A percentile compares a stretch with the other conserved stretches of the same genome.
phyloP scores from a whole-genome alignment of 2,888 invertebrate genomes.

The Brenthis ino region DNA sequence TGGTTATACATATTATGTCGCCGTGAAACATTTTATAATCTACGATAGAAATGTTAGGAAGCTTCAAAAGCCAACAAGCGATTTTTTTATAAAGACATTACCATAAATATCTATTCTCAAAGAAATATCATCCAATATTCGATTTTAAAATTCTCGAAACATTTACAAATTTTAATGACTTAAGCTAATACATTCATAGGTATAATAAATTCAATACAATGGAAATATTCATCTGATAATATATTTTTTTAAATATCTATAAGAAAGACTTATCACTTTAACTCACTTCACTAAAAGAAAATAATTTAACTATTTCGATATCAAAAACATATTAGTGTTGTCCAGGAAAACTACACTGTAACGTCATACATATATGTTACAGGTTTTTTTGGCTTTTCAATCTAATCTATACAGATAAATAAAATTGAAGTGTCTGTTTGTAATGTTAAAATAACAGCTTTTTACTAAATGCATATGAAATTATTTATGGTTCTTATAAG shows the following conservation, averaged over 20 bases:
- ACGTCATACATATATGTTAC: too few relatives aligned
- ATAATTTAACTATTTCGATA: not conserved
- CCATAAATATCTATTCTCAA: not conserved
- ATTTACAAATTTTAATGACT: not conserved
- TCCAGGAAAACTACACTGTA: conserved; percentile 5
- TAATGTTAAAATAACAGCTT: too few relatives aligned
- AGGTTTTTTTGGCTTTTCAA: too few relatives aligned
- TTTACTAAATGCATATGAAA: too few relatives aligned
- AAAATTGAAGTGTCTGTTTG: too few relatives aligned
- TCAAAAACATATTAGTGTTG: not conserved
- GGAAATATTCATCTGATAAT: not conserved
- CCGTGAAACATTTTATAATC: not conserved
- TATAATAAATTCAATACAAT: conserved; percentile 13
- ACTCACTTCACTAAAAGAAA: not conserved
- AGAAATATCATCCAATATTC: not conserved
- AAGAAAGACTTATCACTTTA: too few relatives aligned
- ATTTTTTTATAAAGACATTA: not conserved
- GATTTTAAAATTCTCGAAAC: conserved; percentile 3
- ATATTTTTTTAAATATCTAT: too few relatives aligned
- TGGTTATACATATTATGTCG: not conserved
- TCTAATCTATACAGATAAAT: too few relatives aligned
- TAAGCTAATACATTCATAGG: not conserved
- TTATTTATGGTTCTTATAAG: too few relatives aligned
- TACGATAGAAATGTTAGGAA: conserved; percentile 7
- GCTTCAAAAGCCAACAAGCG: conserved; percentile 5